A percentile compares a stretch with the other conserved stretches of the same genome.
Evolutionary conservation across 2,113 vertebrate species (phyloP).

Genomic region (Ailurus styani): DNA sequence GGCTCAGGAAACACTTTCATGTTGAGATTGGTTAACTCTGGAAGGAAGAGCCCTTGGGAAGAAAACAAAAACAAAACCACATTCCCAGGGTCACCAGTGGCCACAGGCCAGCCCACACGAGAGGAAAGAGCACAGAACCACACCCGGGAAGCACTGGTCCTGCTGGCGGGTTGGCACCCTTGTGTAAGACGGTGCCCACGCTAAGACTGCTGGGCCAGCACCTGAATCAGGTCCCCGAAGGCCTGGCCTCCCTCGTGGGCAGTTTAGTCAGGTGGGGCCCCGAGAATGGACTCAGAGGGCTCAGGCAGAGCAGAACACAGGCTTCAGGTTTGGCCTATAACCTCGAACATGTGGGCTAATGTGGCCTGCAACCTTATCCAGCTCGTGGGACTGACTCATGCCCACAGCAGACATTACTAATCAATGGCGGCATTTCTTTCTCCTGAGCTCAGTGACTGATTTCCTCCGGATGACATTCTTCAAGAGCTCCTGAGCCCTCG

Average conservation of each 20-base stretch:
- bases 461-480: neutral
- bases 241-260: neutral
- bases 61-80: slow-evolving; percentile 25
- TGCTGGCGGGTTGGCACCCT: neutral
- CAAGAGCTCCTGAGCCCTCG: neutral
- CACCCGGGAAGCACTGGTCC: neutral
- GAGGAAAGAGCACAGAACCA: neutral
- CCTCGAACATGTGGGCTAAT: neutral
- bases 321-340: neutral
- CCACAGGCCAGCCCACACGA: neutral
- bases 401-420: neutral
- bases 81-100: slow-evolving; percentile 22
- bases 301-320: neutral
- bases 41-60: slow-evolving; percentile 40
- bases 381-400: neutral
- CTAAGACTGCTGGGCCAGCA: neutral
- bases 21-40: slow-evolving; percentile 28
- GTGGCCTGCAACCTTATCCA: neutral
- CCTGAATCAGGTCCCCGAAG: neutral
- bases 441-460: neutral
- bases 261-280: neutral
- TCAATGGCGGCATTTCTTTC: neutral
- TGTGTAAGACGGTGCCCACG: neutral
- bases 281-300: neutral
- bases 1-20: slow-evolving; percentile 44